Base-by-base conservation (phyloP, 2,888 invertebrate species). In the Brachyopa scutellaris region DNA sequence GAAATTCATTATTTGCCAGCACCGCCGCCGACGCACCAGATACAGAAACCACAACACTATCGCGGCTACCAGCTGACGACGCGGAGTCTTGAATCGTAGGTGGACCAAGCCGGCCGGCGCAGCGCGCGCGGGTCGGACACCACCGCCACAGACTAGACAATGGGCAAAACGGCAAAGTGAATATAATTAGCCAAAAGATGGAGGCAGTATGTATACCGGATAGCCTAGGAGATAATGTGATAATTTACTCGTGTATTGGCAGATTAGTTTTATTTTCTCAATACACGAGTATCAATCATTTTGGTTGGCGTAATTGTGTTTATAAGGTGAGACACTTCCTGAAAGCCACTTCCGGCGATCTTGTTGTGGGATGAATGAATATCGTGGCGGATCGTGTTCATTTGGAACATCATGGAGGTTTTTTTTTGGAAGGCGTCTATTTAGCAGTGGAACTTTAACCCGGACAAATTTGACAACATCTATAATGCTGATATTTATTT, bases 221-320 rank as follows among this genome's bases (percentile, higher is more conserved):
- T 67, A 72, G 36, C 57, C 26, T 29, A 8, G 7, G 33, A 53
- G 21, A 23, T 66, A 57, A 72, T 73, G 53, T 17, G 9, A 59
- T 79, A 38, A 73, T 61, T 67, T 67, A 55, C 47, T 5, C 26
- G 26, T 26, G n/a, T n/a, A 73, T 66, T 78, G 59, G 45, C 73
- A 47, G 66, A 33, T 69, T 1, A 26, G 11, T 51, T 66, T 66
- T 57, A 15, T 40, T 15, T 26, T 11, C 11, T 9, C n/a, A n/a
- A n/a, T n/a, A n/a, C n/a, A n/a, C n/a, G n/a, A n/a, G 38, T 31
- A 74, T 79, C 67, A 74, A 79, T 74, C 67, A 74, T 6, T 49
- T 5, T 11, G 21, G n/a, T 53, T 79, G 73, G 66, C 66, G 78
- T 79, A 66, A 72, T 78, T 73, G 45, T 38, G 11, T 31, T 66